Evolutionary conservation across 2,113 vertebrate species (phyloP).

Genomic region (Oreochromis niloticus): DNA sequence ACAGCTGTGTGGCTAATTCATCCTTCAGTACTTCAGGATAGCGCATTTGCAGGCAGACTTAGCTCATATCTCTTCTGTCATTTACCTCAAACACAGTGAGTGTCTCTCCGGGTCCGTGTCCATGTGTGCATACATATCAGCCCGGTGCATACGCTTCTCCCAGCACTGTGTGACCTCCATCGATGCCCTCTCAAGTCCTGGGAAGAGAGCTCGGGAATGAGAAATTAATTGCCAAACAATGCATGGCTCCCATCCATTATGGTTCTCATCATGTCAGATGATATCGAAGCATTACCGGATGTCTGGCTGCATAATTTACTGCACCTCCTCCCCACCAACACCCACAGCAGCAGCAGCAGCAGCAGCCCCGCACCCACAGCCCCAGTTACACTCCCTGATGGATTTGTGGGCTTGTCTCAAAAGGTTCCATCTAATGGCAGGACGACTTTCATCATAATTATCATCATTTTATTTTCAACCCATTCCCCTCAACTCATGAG

Average conservation of each 20-base stretch:
- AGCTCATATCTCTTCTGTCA: slow-evolving; percentile 25
- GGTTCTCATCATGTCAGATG: slow-evolving; percentile 85
- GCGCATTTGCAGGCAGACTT: background rate
- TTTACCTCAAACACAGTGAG: slow-evolving; percentile 32
- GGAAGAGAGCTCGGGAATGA: slow-evolving; percentile 70
- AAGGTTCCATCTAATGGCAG: slow-evolving; percentile 68
- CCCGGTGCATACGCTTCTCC: slow-evolving; percentile 27
- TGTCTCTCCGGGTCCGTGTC: background rate
- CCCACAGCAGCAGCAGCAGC: background rate
- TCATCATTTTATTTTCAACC: slow-evolving; percentile 22
- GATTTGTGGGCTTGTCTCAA: slow-evolving; percentile 67
- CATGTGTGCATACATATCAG: slow-evolving; percentile 48
- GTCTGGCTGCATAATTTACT: slow-evolving; percentile 82
- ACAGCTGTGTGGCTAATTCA: background rate
- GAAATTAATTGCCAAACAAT: slow-evolving; percentile 87
- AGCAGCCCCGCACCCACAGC: background rate
- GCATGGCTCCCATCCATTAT: slow-evolving; percentile 83
- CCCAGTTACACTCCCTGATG: slow-evolving; percentile 41
- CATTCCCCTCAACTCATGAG: background rate
- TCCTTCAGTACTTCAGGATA: background rate
- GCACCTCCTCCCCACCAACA: background rate
- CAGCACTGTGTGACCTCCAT: slow-evolving; percentile 77
- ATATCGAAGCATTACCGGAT: slow-evolving; percentile 80
- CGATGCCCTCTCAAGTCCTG: slow-evolving; percentile 77
- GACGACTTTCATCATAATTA: slow-evolving; percentile 50